Evolutionary conservation across 2,888 invertebrate genomes (phyloP).

Genomic region (Disparrhopalites patrizii): DNA sequence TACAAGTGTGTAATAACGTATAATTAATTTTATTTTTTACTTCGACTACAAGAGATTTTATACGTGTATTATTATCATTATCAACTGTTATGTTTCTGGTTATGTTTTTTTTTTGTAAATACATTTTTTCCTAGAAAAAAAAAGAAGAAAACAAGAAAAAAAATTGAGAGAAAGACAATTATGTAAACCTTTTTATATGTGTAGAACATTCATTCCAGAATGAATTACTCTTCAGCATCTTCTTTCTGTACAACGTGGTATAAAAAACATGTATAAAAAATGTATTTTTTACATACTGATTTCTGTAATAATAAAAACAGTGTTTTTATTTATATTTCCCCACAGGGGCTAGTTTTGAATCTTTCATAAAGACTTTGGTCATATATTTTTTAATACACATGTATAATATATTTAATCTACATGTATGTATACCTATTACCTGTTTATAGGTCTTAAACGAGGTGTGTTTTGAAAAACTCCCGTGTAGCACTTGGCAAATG

Average conservation of each 20-base stretch:
- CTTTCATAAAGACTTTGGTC: too few species aligned
- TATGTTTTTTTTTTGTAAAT: background rate
- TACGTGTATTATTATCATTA: background rate
- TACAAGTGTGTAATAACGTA: background rate
- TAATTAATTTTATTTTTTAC: background rate
- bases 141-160: background rate
- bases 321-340: too few species aligned
- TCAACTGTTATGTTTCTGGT: background rate
- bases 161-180: too few species aligned
- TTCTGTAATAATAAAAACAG: too few species aligned
- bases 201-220: background rate
- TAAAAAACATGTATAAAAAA: background rate
- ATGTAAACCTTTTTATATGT: too few species aligned
- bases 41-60: background rate
- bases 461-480: too few species aligned
- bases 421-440: too few species aligned
- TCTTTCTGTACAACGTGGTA: slow-evolving; percentile 6
- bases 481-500: too few species aligned
- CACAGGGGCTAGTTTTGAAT: too few species aligned
- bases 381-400: too few species aligned
- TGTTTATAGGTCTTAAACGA: too few species aligned
- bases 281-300: background rate
- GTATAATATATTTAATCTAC: too few species aligned
- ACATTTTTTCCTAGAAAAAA: background rate
- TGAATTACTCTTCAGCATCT: background rate